Percentiles rank a stretch among this genome's conserved stretches.
Evolutionary conservation across 2,888 invertebrate genomes (phyloP).

Genomic region (Lordiphosa fenestrarum): DNA sequence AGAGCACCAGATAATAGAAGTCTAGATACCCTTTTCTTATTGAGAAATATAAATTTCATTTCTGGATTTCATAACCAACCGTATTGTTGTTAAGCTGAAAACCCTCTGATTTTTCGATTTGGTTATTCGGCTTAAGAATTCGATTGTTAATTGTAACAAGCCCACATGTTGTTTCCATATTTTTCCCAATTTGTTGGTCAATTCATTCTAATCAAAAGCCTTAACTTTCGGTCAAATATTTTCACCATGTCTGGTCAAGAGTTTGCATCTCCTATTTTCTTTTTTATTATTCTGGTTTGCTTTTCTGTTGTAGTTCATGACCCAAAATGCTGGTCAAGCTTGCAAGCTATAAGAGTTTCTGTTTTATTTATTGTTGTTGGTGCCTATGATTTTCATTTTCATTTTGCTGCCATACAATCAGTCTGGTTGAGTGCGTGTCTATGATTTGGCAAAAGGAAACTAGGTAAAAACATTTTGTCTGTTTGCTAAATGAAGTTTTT

Average conservation of each 20-base stretch:
- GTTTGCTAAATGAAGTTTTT: background rate
- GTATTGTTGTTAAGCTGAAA: too few species aligned
- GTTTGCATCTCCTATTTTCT: constrained; percentile 1
- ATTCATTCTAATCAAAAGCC: too few species aligned
- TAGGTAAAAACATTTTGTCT: constrained; percentile 27
- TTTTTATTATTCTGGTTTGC: constrained; percentile 5
- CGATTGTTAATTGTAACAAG: too few species aligned
- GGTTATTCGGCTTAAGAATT: too few species aligned
- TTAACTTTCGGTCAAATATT: constrained; percentile 1
- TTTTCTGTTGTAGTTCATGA: constrained; percentile 39
- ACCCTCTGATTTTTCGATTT: too few species aligned
- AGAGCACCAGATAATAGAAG: too few species aligned
- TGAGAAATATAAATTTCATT: too few species aligned
- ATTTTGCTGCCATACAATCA: constrained; percentile 5
- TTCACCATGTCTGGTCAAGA: background rate
- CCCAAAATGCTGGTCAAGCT: constrained; percentile 57
- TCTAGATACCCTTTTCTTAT: too few species aligned
- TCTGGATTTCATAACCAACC: too few species aligned
- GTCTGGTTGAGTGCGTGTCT: constrained; percentile 41
- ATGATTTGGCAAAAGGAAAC: constrained; percentile 12
- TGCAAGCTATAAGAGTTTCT: constrained; percentile 39
- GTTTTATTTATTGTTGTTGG: constrained; percentile 13
- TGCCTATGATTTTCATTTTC: constrained; percentile 19
- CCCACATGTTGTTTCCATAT: too few species aligned
- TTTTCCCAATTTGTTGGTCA: too few species aligned